phyloP scores from a whole-genome alignment of 2,113 vertebrate genomes.

The Nyctereutes procyonoides region DNA sequence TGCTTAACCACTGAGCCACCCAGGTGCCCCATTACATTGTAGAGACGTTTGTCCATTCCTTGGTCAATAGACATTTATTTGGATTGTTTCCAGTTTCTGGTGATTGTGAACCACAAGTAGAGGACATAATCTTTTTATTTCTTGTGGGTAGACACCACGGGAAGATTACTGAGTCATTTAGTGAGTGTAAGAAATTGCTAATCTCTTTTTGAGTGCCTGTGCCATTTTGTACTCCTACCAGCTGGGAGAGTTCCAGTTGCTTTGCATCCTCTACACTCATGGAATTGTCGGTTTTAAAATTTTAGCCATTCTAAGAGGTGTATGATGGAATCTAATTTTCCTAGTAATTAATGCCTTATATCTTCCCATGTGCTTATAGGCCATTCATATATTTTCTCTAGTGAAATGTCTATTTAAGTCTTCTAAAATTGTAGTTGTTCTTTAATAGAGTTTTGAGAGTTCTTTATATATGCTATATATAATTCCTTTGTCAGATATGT shows the following conservation, averaged over 20 bases:
- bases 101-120: background rate
- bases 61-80: background rate
- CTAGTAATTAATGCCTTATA: background rate
- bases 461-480: background rate
- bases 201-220: background rate
- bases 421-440: background rate
- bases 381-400: background rate
- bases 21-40: background rate
- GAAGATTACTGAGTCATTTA: background rate
- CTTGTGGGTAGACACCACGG: background rate
- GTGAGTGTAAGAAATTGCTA: background rate
- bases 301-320: background rate
- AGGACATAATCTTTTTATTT: background rate
- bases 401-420: background rate
- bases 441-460: background rate
- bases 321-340: background rate
- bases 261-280: background rate
- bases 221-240: background rate
- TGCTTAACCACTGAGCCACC: background rate
- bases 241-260: background rate
- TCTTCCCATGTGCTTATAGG: background rate
- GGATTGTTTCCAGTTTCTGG: background rate
- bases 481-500: slow-evolving; percentile 35
- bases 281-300: background rate
- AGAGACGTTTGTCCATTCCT: background rate